Percentiles rank a stretch among this genome's conserved stretches.
Evolutionary conservation across 2,797 vertebrate genomes (phyloP).

Genomic region (Hippocampus kuda): DNA sequence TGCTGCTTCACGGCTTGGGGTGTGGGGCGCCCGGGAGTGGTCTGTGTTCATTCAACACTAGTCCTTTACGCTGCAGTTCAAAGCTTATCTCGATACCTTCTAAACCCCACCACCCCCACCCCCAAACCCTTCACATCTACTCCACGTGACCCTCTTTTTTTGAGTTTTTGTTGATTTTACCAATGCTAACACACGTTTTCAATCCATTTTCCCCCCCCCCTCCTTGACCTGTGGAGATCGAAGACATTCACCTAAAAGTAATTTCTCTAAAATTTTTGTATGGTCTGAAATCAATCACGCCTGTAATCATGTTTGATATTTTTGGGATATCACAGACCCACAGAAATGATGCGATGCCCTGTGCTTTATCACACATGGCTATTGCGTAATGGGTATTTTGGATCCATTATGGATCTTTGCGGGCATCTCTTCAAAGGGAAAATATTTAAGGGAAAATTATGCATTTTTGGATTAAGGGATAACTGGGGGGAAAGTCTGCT

Average conservation of each 20-base stretch:
- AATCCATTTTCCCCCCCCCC: constrained; percentile 11
- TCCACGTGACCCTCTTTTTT: constrained; percentile 14
- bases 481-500: neutral
- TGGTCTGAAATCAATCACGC: constrained; percentile 24
- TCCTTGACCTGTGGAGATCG: constrained; percentile 11
- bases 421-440: neutral
- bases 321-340: constrained; percentile 30
- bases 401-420: constrained; percentile 18
- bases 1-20: constrained; percentile 40
- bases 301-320: constrained; percentile 36
- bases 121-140: constrained; percentile 17
- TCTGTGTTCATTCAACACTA: constrained; percentile 59
- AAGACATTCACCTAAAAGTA: constrained; percentile 12
- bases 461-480: too few relatives aligned
- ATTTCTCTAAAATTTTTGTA: constrained; percentile 6
- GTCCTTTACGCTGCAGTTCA: constrained; percentile 39
- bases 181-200: constrained; percentile 27
- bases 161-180: constrained; percentile 31
- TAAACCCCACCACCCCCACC: neutral
- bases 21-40: constrained; percentile 34
- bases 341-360: constrained; percentile 1
- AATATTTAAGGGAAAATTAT: neutral
- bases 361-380: constrained; percentile 33
- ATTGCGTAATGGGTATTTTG: neutral
- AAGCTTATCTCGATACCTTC: constrained; percentile 46